Evolutionary conservation across 2,113 vertebrate genomes (phyloP).

Genomic region (Pedetes capensis): DNA sequence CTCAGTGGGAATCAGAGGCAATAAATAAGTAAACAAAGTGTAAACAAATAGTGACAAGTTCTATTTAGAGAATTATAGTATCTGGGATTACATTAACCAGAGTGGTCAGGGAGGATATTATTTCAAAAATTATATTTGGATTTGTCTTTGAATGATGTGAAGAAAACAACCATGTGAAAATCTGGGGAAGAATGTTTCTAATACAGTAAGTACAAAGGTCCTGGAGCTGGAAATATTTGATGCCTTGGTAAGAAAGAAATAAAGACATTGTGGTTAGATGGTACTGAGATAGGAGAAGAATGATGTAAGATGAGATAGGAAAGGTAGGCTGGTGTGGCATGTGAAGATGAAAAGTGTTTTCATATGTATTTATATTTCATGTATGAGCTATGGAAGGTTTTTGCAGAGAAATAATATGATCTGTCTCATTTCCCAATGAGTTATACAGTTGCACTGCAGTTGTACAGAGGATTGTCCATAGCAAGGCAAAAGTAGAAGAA

Average conservation of each 20-base stretch:
- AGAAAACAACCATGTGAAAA: neutral
- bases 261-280: neutral
- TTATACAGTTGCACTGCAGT: too few relatives aligned
- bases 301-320: neutral
- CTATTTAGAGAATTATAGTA: neutral
- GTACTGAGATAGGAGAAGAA: neutral
- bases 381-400: neutral
- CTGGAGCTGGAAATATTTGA: neutral
- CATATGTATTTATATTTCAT: neutral
- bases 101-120: neutral
- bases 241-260: neutral
- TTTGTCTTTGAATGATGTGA: neutral
- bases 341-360: neutral
- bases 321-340: neutral
- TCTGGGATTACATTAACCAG: neutral
- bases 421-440: neutral
- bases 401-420: neutral
- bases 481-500: neutral
- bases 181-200: neutral
- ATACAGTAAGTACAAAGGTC: neutral
- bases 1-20: neutral
- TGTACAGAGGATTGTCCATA: too few relatives aligned
- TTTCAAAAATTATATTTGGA: neutral
- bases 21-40: neutral
- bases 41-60: neutral